Base-by-base conservation (phyloP, 2,113 vertebrate species). In the Thymallus thymallus region DNA sequence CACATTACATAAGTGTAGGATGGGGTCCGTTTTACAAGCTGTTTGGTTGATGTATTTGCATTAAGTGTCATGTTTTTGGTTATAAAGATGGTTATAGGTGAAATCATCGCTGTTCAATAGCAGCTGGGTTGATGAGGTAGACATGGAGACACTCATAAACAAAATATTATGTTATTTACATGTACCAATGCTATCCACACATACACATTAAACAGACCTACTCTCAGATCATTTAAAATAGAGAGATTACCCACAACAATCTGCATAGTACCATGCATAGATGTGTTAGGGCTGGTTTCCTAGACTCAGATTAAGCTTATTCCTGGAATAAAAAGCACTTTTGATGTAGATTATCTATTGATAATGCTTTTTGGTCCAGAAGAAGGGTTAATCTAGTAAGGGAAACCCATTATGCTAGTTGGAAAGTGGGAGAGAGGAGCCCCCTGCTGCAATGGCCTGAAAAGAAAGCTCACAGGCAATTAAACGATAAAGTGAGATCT, bases 101-200 rank as follows among this genome's bases (percentile, higher is more conserved):
- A 90, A 85, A 85, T 90, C 88, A 87, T 91, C 74, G 69, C 86
- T 88, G 88, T 88, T 89, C 69, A 73, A 69, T 86, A 91, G 88
- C 92, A 92, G 91, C 91, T 89, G 86, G 89, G 85, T 79, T 82
- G 87, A 87, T 93, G 92, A 94, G 93, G 93, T 94, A 94, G 93
- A 92, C 92, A 89, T 89, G 77, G 83, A 93, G 77, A 91, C 85
- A 88, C 70, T 82, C 77, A 85, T 85, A 69, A 81, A 88, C 79
- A 90, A 77, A 89, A 83, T 84, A 90, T 86, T 64, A 85, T 83
- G 2, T 78, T 63, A 7, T 61, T 73, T 77, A 66, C 84, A 83
- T 79, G 76, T 64, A 69, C 62, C 76, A 80, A 79, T 76, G 69
- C 75, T 58, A 74, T 73, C 76, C 73, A 72, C 69, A 66, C 63